Conservation (phyloP, 2,797 vertebrate genomes). For the Polyboroides typus region DNA sequence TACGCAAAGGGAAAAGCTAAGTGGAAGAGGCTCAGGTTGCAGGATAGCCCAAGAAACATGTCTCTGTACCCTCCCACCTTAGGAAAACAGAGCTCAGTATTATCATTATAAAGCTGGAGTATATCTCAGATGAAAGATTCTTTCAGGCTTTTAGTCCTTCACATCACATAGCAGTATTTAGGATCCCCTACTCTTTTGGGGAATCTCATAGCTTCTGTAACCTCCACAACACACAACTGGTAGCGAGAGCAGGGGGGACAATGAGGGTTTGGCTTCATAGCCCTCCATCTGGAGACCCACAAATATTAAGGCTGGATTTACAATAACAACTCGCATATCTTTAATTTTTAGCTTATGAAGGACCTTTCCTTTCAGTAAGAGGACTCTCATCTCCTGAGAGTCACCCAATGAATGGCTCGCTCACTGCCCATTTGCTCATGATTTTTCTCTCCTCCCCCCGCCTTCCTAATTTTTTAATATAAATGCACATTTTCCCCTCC, state of each 20-base stretch:
- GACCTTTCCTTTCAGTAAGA: conserved; percentile 40
- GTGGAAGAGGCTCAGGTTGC: not conserved
- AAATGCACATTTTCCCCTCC: conserved; percentile 77
- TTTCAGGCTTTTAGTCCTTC: not conserved
- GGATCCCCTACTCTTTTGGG: not conserved
- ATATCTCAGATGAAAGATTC: not conserved
- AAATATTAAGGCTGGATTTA: not conserved
- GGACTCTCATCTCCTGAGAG: not conserved
- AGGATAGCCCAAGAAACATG: not conserved
- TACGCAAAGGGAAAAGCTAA: not conserved
- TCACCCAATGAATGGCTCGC: not conserved
- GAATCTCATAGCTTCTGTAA: not conserved
- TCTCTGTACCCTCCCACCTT: not conserved
- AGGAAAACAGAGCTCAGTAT: not conserved
- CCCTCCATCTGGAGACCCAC: not conserved
- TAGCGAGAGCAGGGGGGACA: not conserved
- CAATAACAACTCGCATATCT: not conserved
- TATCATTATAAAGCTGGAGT: not conserved
- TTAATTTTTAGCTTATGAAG: conserved; percentile 52
- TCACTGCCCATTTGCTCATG: conserved; percentile 47
- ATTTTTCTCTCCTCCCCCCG: not conserved
- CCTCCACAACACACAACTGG: not conserved
- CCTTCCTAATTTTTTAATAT: conserved; percentile 80
- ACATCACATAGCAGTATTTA: not conserved
- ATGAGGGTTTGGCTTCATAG: not conserved